Evolutionary conservation across 1,140 invertebrate genomes (phyloP).

Genomic region (Caenorhabditis tropicalis): DNA sequence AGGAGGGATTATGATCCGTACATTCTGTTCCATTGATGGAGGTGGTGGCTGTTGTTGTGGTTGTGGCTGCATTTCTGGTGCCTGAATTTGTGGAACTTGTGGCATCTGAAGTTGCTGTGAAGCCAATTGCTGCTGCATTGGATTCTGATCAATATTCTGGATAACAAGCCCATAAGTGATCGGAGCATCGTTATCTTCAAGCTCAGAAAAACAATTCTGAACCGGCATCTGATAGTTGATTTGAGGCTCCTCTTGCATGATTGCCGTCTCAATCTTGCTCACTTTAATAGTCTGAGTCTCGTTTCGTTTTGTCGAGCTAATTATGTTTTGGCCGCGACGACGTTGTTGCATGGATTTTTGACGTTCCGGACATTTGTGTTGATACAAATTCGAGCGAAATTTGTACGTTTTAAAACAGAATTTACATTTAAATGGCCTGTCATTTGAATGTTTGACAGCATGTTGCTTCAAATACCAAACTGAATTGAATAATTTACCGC

Average conservation of each 20-base stretch:
- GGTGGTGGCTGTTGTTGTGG: neutral
- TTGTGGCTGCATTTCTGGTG: neutral
- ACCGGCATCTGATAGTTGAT: neutral
- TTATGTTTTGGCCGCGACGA: neutral
- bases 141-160: slow-evolving; percentile 29
- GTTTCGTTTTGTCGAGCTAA: neutral
- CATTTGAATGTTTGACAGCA: slow-evolving; percentile 71
- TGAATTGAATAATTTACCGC: slow-evolving; percentile 69
- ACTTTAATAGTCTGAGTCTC: slow-evolving; percentile 14
- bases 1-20: neutral
- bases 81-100: neutral
- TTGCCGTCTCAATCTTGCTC: slow-evolving; percentile 38
- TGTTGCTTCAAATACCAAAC: slow-evolving; percentile 72
- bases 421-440: slow-evolving; percentile 71
- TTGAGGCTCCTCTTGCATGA: slow-evolving; percentile 40
- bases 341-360: slow-evolving; percentile 48
- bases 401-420: slow-evolving; percentile 72
- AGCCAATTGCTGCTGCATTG: slow-evolving; percentile 18
- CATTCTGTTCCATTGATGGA: slow-evolving; percentile 2
- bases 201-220: slow-evolving; percentile 32
- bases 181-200: slow-evolving; percentile 49
- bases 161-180: slow-evolving; percentile 51
- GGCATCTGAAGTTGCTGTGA: neutral
- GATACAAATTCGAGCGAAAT: slow-evolving; percentile 71
- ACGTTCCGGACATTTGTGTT: slow-evolving; percentile 63